Evolutionary conservation across 2,888 invertebrate species (phyloP).

Genomic region (Ptychoptera contaminata): DNA sequence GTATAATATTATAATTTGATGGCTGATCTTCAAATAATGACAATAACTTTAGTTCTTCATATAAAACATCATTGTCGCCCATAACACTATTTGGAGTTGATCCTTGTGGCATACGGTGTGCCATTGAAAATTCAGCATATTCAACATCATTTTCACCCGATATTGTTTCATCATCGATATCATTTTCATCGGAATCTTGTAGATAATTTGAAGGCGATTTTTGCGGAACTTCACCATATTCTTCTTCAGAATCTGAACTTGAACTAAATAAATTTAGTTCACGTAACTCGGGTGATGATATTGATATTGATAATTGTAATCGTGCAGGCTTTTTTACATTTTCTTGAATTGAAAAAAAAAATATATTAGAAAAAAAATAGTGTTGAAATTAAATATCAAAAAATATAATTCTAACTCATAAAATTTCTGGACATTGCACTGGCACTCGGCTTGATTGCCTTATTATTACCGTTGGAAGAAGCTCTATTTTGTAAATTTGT

Average conservation of each 20-base stretch:
- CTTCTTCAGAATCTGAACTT: conserved; percentile 11
- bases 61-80: conserved; percentile 11
- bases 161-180: conserved; percentile 70
- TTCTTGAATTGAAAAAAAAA: too few species aligned
- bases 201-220: conserved; percentile 31
- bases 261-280: conserved; percentile 11
- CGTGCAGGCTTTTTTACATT: too few species aligned
- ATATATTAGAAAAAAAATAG: too few species aligned
- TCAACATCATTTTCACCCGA: conserved; percentile 61
- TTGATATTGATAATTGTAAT: conserved; percentile 19
- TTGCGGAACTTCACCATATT: conserved; percentile 6
- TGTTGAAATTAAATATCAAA: too few species aligned
- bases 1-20: conserved; percentile 3
- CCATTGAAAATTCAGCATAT: conserved; percentile 39
- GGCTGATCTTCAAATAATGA: conserved; percentile 33
- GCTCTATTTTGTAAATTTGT: too few species aligned
- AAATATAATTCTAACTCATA: too few species aligned
- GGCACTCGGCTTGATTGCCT: too few species aligned
- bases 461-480: too few species aligned
- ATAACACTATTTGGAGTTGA: neutral
- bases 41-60: conserved; percentile 42
- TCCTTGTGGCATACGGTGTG: conserved; percentile 23
- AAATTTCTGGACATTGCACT: too few species aligned
- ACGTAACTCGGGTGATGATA: conserved; percentile 35
- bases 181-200: conserved; percentile 58